Evolutionary conservation across 2,797 vertebrate species (phyloP).

Genomic region (Sebastes steindachneri): DNA sequence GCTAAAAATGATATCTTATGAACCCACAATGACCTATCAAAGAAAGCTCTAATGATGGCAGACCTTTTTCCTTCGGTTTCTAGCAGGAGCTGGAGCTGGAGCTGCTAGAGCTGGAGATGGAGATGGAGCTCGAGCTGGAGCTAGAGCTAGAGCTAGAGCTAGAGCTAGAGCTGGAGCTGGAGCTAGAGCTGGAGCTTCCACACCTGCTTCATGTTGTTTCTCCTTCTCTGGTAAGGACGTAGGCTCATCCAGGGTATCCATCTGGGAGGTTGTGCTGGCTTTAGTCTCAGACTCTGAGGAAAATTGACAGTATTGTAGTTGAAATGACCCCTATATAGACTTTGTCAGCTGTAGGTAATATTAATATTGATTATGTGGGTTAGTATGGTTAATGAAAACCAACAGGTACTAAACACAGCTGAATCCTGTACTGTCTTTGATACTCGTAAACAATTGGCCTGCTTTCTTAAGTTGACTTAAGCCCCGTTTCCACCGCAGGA

Average conservation of each 20-base stretch:
- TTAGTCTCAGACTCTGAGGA: constrained; percentile 38
- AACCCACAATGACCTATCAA: neutral
- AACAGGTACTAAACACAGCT: neutral
- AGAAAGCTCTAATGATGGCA: neutral
- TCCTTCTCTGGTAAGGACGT: constrained; percentile 22
- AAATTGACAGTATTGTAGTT: neutral
- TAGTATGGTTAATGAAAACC: neutral
- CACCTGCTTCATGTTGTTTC: neutral
- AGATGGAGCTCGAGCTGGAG: fast-evolving
- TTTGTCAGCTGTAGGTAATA: neutral
- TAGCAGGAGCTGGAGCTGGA: neutral
- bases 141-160: no score
- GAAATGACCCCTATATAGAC: neutral
- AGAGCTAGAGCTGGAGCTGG: no score
- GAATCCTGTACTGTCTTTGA: neutral
- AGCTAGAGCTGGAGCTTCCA: neutral
- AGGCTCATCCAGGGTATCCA: constrained; percentile 1
- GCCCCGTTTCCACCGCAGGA: no score
- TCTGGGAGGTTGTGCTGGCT: neutral
- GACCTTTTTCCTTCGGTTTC: constrained; percentile 72
- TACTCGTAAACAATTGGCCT: neutral
- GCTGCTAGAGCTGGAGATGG: no score
- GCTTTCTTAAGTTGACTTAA: neutral
- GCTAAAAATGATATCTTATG: neutral
- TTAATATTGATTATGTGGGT: neutral